Conservation (phyloP, 2,888 invertebrate species). For the Brenthis ino region DNA sequence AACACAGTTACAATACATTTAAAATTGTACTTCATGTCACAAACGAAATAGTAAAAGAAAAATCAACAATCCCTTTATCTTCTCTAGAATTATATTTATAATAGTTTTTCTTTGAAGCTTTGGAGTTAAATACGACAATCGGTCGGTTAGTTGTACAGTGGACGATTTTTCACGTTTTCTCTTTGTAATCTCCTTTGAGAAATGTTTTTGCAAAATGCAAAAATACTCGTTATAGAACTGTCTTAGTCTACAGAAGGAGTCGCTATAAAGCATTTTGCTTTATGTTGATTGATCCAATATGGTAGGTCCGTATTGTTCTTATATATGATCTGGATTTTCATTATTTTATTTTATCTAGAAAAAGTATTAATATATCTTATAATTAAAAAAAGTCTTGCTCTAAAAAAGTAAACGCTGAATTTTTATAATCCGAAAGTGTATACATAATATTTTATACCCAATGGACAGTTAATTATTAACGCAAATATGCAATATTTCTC, state of each 20-base stretch:
- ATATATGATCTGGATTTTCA: background rate
- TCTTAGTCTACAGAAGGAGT: conserved; percentile 12
- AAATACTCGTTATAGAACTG: conserved; percentile 38
- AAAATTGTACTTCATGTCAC: background rate
- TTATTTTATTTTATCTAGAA: background rate
- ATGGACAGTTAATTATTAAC: conserved; percentile 34
- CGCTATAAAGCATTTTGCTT: conserved; percentile 11
- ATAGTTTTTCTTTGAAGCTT: conserved; percentile 52
- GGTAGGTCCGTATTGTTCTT: background rate
- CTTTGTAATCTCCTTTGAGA: conserved; percentile 44
- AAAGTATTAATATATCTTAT: background rate
- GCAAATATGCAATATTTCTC: conserved; percentile 41
- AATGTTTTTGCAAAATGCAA: conserved; percentile 56
- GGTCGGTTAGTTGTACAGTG: conserved; percentile 37
- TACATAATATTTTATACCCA: conserved; percentile 10
- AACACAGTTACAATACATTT: background rate
- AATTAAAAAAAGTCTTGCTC: background rate
- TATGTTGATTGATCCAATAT: background rate
- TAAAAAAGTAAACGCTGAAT: no score
- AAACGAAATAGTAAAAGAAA: conserved; percentile 28
- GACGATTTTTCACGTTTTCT: conserved; percentile 42
- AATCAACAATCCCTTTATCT: conserved; percentile 41
- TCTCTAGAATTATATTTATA: conserved; percentile 26
- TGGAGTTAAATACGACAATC: conserved; percentile 44
- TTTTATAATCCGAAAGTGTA: background rate